Evolutionary conservation across 1,140 invertebrate genomes (phyloP).

Genomic region (Leptopilina boulardi): DNA sequence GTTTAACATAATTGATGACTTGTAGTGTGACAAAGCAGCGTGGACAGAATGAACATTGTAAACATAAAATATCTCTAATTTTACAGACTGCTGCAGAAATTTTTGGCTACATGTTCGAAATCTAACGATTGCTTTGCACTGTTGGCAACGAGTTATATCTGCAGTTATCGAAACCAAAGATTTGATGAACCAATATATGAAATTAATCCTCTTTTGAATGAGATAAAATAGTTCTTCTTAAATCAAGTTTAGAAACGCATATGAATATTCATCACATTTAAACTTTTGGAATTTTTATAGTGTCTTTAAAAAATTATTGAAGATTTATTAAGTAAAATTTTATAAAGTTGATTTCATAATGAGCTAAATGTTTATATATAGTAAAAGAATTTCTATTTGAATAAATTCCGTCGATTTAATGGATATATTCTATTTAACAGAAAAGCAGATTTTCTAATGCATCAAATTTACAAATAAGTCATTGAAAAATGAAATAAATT

Average conservation of each 20-base stretch:
- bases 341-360: too few relatives aligned
- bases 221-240: background rate
- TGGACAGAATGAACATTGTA: background rate
- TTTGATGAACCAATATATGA: background rate
- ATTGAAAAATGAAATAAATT: too few relatives aligned
- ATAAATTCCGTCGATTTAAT: too few relatives aligned
- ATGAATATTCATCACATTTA: too few relatives aligned
- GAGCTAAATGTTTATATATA: too few relatives aligned
- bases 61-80: background rate
- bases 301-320: too few relatives aligned
- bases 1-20: background rate
- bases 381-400: too few relatives aligned
- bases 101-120: slow-evolving; percentile 9
- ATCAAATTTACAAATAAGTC: too few relatives aligned
- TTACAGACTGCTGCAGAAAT: slow-evolving; percentile 8
- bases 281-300: too few relatives aligned
- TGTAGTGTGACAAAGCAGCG: background rate
- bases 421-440: too few relatives aligned
- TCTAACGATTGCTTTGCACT: slow-evolving; percentile 28
- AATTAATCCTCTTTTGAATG: background rate
- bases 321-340: too few relatives aligned
- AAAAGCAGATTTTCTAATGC: too few relatives aligned
- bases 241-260: background rate
- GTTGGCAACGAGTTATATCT: slow-evolving; percentile 4
- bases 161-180: background rate